Base-by-base conservation (phyloP, 92 coral and sea anemone genomes). In the Siderastrea radians region DNA sequence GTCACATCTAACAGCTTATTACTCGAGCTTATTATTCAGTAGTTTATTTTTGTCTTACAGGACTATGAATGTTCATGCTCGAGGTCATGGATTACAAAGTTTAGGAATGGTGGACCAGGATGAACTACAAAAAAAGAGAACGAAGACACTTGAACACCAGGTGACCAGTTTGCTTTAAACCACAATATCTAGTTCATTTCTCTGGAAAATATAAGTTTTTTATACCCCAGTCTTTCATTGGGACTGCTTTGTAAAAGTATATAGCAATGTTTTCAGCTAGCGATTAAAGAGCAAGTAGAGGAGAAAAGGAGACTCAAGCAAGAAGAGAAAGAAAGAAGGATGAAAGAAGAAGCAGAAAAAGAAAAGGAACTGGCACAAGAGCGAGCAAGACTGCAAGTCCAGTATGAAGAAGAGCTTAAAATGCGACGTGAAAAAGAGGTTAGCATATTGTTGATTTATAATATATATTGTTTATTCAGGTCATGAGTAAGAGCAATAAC, bases 121-220 rank as follows among this genome's bases (percentile, higher is more conserved):
- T 45, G 98, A 96, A 68, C 75, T 90, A 77, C 95, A 94, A 3
- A 94, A 74, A 64, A 96, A 96, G 77, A 87, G 96, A 75, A 82
- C 86, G 75, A 97, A 97, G 70, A 95, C 96, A 88, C 73, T 96
- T 51, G 98, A 97, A 84, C 99, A 97, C 79, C 99, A 97, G 96
- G 99, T 97, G 46, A 74, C 74, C 45, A 49, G 8, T 43, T 26
- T 26, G 38, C 38, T 26, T 26, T 26, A 26, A 26, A 26, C 38
- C 38, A 26, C 38, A 26, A n/a, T n/a, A n/a, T n/a, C n/a, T n/a
- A 47, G 44, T 16, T 38, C 16, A 14, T 16, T 16, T 26, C 38
- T 26, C 38, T 26, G 38, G 38, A 26, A 26, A 26, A 26, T 26
- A 26, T 26, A 26, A 26, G 38, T 26, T 26, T 26, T 26, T 26